Conservation (phyloP, 2,113 vertebrate genomes). For the Lipophrys pholis region DNA sequence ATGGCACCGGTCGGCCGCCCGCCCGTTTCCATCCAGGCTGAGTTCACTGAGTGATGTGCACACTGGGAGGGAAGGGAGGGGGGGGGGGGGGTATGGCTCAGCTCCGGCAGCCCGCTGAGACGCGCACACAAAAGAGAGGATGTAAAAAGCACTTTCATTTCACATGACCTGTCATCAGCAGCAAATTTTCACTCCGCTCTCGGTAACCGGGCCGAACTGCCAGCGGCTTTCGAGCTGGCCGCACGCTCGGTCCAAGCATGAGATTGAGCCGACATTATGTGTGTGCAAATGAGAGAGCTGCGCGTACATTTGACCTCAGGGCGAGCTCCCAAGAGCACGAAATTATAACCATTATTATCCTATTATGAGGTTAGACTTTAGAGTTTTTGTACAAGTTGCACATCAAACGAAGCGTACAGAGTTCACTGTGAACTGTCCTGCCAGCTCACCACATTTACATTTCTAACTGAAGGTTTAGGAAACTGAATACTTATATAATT, state of each 20-base stretch:
- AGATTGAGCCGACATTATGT: constrained; percentile 56
- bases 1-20: constrained; percentile 69
- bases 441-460: too few relatives aligned
- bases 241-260: constrained; percentile 47
- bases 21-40: constrained; percentile 72
- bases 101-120: constrained; percentile 66
- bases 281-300: constrained; percentile 65
- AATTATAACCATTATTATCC: constrained; percentile 58
- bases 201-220: constrained; percentile 66
- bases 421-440: not conserved
- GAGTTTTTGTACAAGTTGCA: constrained; percentile 43
- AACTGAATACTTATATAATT: too few relatives aligned
- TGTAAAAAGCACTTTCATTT: constrained; percentile 75
- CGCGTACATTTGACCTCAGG: constrained; percentile 45
- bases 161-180: constrained; percentile 80
- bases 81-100: constrained; percentile 65
- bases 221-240: constrained; percentile 66
- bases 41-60: constrained; percentile 78
- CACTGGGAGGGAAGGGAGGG: constrained; percentile 42
- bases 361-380: constrained; percentile 55
- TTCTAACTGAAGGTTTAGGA: too few relatives aligned
- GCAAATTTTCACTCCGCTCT: constrained; percentile 76
- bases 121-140: constrained; percentile 73
- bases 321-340: constrained; percentile 42
- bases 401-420: constrained; percentile 33